These are phyloP conservation scores for Scalopus aquaticus DNA, from an alignment of 2,113 vertebrate species.

Conservation along the genomic window DNA sequence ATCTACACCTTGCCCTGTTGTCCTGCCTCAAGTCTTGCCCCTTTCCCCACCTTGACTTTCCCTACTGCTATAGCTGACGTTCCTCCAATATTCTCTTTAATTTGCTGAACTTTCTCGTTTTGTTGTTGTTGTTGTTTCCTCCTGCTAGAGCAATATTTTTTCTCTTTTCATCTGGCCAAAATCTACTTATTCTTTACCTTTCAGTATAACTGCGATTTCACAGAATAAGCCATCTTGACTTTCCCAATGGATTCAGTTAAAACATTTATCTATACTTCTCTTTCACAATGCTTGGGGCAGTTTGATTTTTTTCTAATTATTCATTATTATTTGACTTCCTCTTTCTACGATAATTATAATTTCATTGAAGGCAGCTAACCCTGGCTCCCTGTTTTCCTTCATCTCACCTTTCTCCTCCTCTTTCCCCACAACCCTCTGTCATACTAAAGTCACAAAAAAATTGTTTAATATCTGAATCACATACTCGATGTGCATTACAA, in stretches of 20 bases:
- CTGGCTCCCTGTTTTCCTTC: background rate
- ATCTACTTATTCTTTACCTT: background rate
- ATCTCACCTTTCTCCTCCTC: too few species aligned
- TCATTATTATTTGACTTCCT: background rate
- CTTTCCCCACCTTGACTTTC: background rate
- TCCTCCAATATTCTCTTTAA: background rate
- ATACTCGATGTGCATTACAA: background rate
- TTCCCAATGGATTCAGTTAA: background rate
- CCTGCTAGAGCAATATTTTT: background rate
- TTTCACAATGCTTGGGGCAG: background rate
- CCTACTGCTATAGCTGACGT: background rate
- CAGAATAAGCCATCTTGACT: background rate
- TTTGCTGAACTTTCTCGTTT: background rate
- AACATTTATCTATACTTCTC: background rate
- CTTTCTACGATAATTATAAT: background rate
- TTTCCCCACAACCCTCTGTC: background rate
- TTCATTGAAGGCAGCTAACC: background rate
- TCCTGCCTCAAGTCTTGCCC: background rate
- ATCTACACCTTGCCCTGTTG: fast-evolving
- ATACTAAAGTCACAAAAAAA: background rate
- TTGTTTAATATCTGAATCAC: background rate
- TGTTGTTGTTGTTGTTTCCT: background rate
- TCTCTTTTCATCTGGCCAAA: background rate
- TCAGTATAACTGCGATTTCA: background rate
- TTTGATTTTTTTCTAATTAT: background rate